Evolutionary conservation across 2,797 vertebrate genomes (phyloP).

Genomic region (Clarias laeviceps): DNA sequence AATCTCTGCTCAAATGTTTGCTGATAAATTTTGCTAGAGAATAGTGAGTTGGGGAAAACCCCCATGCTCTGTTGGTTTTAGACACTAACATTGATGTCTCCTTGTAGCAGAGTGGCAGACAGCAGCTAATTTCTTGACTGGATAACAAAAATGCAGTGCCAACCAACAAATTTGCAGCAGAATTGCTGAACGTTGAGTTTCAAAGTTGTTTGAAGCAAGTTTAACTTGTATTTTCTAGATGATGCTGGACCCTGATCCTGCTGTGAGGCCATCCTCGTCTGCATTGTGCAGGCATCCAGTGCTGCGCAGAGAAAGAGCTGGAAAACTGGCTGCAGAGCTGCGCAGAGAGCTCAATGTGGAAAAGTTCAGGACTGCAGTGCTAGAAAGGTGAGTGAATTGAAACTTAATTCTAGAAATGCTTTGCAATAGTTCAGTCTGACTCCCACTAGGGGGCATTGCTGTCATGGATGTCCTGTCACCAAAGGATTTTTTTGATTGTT

Average conservation of each 20-base stretch:
- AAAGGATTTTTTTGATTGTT: not conserved
- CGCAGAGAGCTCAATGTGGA: slow-evolving; percentile 88
- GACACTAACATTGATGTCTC: not conserved
- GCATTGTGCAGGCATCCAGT: slow-evolving; percentile 81
- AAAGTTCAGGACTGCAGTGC: slow-evolving; percentile 88
- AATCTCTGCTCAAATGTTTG: not conserved
- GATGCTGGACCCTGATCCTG: slow-evolving; percentile 84
- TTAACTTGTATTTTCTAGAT: slow-evolving; percentile 65
- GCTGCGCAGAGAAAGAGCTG: slow-evolving; percentile 75
- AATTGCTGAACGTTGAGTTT: not conserved
- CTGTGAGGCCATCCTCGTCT: slow-evolving; percentile 82
- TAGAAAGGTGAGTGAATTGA: slow-evolving; percentile 83
- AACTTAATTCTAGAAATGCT: not conserved
- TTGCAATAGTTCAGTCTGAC: not conserved
- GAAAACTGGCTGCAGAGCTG: slow-evolving; percentile 82
- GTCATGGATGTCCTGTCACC: not conserved
- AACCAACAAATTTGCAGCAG: not conserved
- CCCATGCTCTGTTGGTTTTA: not conserved
- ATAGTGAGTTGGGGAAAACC: not conserved
- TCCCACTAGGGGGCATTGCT: slow-evolving; percentile 19
- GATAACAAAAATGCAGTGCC: not conserved
- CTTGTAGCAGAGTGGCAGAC: not conserved
- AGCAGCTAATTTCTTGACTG: not conserved
- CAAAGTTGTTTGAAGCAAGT: not conserved
- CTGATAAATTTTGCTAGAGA: not conserved